A percentile compares a stretch with the other conserved stretches of the same genome.
Conservation (phyloP, 53 echinoderm and acorn worm species). For the Patiria pectinifera region DNA sequence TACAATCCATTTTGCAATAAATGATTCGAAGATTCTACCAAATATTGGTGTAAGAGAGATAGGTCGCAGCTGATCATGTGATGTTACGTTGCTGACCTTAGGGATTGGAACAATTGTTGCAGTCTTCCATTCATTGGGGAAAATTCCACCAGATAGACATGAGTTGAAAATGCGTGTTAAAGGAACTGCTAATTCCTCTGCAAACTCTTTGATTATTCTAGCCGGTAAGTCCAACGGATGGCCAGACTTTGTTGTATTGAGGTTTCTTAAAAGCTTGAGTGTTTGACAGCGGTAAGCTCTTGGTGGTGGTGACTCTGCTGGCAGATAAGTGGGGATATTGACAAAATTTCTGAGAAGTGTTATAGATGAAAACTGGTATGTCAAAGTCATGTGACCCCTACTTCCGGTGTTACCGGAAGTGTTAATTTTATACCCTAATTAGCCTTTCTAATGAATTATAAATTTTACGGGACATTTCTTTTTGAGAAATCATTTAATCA, state of each 20-base stretch:
- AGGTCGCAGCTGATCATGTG: conserved; percentile 14
- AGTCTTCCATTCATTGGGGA: background rate
- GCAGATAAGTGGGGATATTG: conserved; percentile 15
- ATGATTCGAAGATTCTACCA: conserved; percentile 29
- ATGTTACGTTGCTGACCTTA: conserved; percentile 1
- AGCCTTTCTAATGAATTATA: too few species aligned
- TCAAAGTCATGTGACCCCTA: too few species aligned
- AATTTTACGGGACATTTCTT: too few species aligned
- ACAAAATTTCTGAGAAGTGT: too few species aligned
- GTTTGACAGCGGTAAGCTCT: conserved; percentile 33
- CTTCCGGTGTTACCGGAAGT: too few species aligned
- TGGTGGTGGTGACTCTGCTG: conserved; percentile 37
- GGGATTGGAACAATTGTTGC: conserved; percentile 21
- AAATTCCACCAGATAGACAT: background rate
- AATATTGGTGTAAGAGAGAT: conserved; percentile 31
- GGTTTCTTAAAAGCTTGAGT: background rate
- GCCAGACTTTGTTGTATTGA: conserved; percentile 30
- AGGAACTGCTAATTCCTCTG: conserved; percentile 27
- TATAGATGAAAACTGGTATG: too few species aligned
- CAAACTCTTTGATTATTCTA: conserved; percentile 52
- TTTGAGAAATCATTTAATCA: too few species aligned
- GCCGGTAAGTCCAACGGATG: conserved; percentile 39
- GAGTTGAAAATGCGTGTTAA: conserved; percentile 27
- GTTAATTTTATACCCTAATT: too few species aligned
- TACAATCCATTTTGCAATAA: conserved; percentile 28